Evolutionary conservation across 2,797 vertebrate genomes (phyloP), one percentile per base, ranked within the genome.

Genomic region (Staurois parvus): DNA sequence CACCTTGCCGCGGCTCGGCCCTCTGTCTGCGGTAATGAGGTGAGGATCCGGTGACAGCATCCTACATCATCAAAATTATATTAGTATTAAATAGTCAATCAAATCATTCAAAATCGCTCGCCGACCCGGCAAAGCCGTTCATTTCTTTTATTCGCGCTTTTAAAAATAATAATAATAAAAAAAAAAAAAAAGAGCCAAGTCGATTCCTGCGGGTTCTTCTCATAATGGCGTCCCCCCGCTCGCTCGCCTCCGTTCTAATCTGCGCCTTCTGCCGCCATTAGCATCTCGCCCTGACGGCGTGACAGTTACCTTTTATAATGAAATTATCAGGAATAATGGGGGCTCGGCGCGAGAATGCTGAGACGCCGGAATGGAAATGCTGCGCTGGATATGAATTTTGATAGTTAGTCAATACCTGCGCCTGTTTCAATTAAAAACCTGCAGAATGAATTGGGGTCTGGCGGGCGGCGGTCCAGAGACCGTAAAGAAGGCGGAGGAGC

Each of bases 401-500:
- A 97, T 96, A 96, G 95, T 93, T 96, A 95, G 95, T 97, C 96
- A 93, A 97, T 97, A 96, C 91, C 93, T 90, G 90, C 91, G 91
- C 93, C 93, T 76, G 83, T 91, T 91, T 91, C 91, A 90, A 92
- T 93, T 93, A 92, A 93, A 93, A 92, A 89, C 88, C 88, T 91
- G 89, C 89, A 90, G 89, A 56, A 17, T 90, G 90, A 92, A 89
- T 86, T 0, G 11, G 90, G 90, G 90, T 89, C 88, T 90, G 90
- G 91, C 87, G 89, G 91, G 91, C 91, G 88, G 88, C 87, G 86
- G 88, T 92, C 92, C 92, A 93, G 91, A 90, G 87, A 88, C 91
- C 90, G 90, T 92, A 87, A 87, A 86, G 7, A 37, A 87, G 30
- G 79, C 48, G 19, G 64, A 45, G 28, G 84, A 0, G 32, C 79